Conservation (phyloP, 2,797 vertebrate genomes). For the Apodemus agrarius region DNA sequence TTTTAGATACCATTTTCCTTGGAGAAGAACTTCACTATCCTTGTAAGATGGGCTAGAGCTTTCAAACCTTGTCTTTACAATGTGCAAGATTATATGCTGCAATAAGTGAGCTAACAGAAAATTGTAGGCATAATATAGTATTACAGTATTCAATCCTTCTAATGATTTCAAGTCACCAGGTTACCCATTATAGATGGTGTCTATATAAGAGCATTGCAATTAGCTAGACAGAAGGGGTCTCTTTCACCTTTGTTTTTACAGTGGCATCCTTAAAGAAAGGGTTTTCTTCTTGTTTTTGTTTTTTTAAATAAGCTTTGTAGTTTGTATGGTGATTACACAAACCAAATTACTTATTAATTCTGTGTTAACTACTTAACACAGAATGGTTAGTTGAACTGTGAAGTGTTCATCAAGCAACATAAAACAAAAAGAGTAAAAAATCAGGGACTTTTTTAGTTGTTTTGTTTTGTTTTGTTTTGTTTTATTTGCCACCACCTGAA, state of each 20-base stretch:
- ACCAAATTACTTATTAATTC: neutral
- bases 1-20: constrained; percentile 1
- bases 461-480: neutral
- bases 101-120: constrained; percentile 42
- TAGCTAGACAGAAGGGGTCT: neutral
- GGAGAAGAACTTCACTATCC: neutral
- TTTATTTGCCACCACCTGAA: neutral
- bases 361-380: neutral
- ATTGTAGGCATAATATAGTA: neutral
- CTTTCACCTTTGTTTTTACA: neutral
- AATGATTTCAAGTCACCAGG: constrained; percentile 31
- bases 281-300: neutral
- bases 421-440: neutral
- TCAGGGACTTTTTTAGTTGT: neutral
- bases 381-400: neutral
- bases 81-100: constrained; percentile 40
- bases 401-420: neutral
- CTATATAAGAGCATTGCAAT: neutral
- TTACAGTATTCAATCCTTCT: neutral
- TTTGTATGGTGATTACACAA: neutral
- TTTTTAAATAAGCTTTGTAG: neutral
- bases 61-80: constrained; percentile 36
- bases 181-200: constrained; percentile 27
- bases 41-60: neutral
- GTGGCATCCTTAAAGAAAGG: neutral